Evolutionary conservation across 2,113 vertebrate species (phyloP).

Genomic region (Corythornis madagascariensis): DNA sequence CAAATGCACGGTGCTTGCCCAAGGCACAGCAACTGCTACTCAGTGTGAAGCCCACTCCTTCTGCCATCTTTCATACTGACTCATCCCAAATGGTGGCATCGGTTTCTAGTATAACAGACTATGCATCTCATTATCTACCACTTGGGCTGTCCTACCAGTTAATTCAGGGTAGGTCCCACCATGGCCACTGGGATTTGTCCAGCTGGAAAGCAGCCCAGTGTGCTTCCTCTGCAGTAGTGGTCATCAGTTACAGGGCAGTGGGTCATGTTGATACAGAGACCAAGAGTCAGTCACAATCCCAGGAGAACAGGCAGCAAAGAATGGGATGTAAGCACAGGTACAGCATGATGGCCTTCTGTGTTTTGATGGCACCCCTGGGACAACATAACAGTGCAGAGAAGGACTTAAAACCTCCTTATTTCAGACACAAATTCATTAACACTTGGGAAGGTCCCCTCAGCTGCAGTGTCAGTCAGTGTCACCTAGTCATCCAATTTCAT

Average conservation of each 20-base stretch:
- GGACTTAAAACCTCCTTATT: not conserved
- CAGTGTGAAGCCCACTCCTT: accelerated
- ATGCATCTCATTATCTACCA: not conserved
- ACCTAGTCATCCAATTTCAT: not conserved
- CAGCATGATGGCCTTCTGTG: not conserved
- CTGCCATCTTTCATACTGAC: not conserved
- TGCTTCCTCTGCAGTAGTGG: not conserved
- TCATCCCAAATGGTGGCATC: not conserved
- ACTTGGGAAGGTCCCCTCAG: not conserved
- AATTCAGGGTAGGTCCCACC: not conserved
- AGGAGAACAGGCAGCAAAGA: not conserved
- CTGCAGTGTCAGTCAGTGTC: not conserved
- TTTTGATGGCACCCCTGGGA: not conserved
- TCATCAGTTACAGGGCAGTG: not conserved
- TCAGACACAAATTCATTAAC: not conserved
- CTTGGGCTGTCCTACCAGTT: not conserved
- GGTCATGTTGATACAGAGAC: not conserved
- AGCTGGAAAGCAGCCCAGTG: not conserved
- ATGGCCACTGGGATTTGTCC: not conserved
- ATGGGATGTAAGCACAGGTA: not conserved
- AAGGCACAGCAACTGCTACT: not conserved
- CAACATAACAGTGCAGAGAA: not conserved
- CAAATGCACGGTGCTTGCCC: not conserved
- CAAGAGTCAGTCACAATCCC: not conserved
- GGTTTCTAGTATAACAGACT: not conserved